Percentiles rank a stretch among this genome's conserved stretches.
These are phyloP conservation scores for Oreochromis spilurus DNA, from an alignment of 2,113 vertebrate genomes.

Conservation along the genomic window DNA sequence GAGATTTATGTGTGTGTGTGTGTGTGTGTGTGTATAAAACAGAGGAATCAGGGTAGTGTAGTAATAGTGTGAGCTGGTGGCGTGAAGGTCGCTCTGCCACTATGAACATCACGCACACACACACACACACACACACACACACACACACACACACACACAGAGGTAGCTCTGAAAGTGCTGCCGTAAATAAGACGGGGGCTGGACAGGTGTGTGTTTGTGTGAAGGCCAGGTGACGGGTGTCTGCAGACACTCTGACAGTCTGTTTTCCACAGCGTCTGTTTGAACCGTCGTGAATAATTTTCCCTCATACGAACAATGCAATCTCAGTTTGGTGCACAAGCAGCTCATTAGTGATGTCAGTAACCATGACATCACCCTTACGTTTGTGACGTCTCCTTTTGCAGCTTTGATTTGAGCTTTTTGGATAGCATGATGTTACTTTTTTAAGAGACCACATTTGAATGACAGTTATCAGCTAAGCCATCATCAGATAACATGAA, in stretches of 20 bases:
- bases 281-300: neutral
- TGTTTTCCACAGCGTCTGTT: neutral
- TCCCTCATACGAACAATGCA: neutral
- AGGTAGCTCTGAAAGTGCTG: neutral
- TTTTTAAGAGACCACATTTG: neutral
- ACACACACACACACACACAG: neutral
- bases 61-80: conserved; percentile 34
- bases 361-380: neutral
- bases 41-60: neutral
- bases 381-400: neutral
- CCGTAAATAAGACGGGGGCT: neutral
- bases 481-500: neutral
- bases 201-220: neutral
- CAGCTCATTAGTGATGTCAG: neutral
- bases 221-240: conserved; percentile 37
- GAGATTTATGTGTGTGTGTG: neutral
- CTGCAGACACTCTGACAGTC: conserved; percentile 6
- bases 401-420: neutral
- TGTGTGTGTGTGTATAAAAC: neutral
- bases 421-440: neutral
- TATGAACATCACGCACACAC: conserved; percentile 20
- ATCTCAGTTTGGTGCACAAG: neutral
- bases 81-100: conserved; percentile 47
- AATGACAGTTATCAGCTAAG: neutral
- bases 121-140: neutral